Base-by-base conservation (phyloP, 2,797 vertebrate genomes). In the Gambusia yucatana region DNA sequence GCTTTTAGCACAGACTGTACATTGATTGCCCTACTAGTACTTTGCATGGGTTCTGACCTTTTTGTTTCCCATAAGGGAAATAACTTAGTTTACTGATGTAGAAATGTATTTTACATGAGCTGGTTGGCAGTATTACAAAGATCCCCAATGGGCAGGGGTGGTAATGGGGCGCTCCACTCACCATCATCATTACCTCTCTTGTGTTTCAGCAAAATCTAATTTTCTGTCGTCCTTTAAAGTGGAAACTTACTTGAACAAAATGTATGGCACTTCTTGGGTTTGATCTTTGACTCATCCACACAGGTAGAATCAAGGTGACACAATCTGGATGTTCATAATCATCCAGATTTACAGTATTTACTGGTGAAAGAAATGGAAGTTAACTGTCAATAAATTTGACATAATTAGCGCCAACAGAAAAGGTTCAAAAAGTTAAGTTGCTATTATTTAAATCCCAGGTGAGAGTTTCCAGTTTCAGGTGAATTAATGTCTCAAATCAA, bases 71-170 rank as follows among this genome's bases (percentile, higher is more conserved):
- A 82, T 84, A 87, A 88, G 89, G 84, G 84, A 82, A 86, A 91
- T 93, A 91, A 94, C 80, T 91, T 86, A 85, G 81, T 93, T 94
- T 93, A 93, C 86, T 92, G 86, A 92, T 91, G 90, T 91, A 91
- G 83, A 92, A 92, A 94, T 93, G 86, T 85, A 93, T 92, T 93
- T 93, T 94, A 93, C 93, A 94, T 94, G 89, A 94, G 87, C 89
- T 93, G 74, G 80, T 90, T 84, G 87, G 82, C 88, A 87, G 86
- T 78, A 84, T 83, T 82, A 89, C 81, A 89, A 75, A 87, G 70
- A 87, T 82, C 86, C 72, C 81, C 82, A 76, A 33, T 71, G 77
- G 77, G 59, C 46, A 78, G 77, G 63, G 30, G 39, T 36, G 70
- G 79, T 75, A 77, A 81, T 8, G 6, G 46, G 55, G 44, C 70